Percentiles rank a stretch among this genome's conserved stretches.
Conservation (phyloP, 1,140 invertebrate genomes). For the Drosophila pseudoobscura region DNA sequence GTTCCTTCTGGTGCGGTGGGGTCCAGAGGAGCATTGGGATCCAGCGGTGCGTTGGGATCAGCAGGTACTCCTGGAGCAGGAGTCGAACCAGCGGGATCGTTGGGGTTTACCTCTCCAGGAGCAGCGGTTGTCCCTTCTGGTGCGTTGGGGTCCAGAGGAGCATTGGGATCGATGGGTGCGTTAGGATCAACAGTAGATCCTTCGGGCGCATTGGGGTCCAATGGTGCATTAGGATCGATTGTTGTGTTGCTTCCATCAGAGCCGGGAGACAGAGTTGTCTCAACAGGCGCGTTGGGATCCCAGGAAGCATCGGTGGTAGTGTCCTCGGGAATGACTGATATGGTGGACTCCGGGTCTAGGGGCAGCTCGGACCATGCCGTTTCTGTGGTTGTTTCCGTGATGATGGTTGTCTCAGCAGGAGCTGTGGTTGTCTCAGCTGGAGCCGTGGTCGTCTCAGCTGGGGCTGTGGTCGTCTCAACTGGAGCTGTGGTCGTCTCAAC, state of each 20-base stretch:
- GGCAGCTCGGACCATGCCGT: neutral
- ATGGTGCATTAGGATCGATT: conserved; percentile 16
- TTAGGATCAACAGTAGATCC: conserved; percentile 18
- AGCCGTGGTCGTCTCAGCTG: conserved; percentile 10
- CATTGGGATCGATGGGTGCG: conserved; percentile 20
- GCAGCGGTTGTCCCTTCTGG: neutral
- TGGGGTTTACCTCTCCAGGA: neutral
- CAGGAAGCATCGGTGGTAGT: conserved; percentile 19
- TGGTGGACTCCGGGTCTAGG: neutral
- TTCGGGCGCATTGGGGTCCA: conserved; percentile 34
- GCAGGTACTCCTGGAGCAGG: conserved; percentile 15
- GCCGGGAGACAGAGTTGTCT: conserved; percentile 17
- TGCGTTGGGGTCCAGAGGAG: conserved; percentile 10
- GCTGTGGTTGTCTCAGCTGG: conserved; percentile 18
- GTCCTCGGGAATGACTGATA: conserved; percentile 1
- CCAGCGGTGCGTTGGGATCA: conserved; percentile 3
- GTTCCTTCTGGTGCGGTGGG: too few relatives aligned
- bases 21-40: too few relatives aligned
- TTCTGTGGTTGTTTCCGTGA: neutral
- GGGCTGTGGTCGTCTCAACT: conserved; percentile 18
- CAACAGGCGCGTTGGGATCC: conserved; percentile 4
- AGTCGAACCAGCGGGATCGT: neutral
- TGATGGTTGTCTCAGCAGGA: conserved; percentile 9
- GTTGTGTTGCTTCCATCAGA: conserved; percentile 16
- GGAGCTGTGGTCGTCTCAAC: conserved; percentile 13